phyloP scores from a whole-genome alignment of 2,113 vertebrate species.

The Pholis gunnellus region DNA sequence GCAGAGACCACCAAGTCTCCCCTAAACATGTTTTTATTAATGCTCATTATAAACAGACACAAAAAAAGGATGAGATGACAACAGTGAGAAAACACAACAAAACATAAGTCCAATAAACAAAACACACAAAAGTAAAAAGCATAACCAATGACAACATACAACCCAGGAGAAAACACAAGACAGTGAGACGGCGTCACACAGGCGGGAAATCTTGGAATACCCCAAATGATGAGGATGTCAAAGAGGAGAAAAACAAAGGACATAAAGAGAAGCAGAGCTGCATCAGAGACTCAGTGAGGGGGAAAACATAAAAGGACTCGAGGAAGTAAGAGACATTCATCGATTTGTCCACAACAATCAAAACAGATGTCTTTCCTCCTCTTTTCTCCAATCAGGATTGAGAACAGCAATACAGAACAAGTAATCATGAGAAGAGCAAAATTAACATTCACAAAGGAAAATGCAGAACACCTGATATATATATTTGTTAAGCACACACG shows the following conservation, averaged over 20 bases:
- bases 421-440: conserved; percentile 48
- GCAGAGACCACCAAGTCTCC: conserved; percentile 54
- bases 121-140: conserved; percentile 61
- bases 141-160: conserved; percentile 61
- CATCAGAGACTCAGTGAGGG: conserved; percentile 6
- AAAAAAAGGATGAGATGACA: conserved; percentile 74
- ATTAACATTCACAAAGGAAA: conserved; percentile 65
- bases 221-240: background rate
- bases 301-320: conserved; percentile 37
- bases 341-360: conserved; percentile 73
- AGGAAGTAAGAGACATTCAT: conserved; percentile 72
- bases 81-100: conserved; percentile 67
- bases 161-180: conserved; percentile 57
- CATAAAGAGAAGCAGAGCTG: conserved; percentile 3
- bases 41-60: conserved; percentile 70
- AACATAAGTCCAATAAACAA: conserved; percentile 37
- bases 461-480: conserved; percentile 72
- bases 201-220: background rate
- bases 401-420: conserved; percentile 52
- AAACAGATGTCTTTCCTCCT: conserved; percentile 55
- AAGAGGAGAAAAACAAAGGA: background rate
- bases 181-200: conserved; percentile 27
- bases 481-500: conserved; percentile 64
- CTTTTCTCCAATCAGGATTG: conserved; percentile 47
- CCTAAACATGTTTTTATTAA: conserved; percentile 58